Evolutionary conservation across 2,113 vertebrate species (phyloP).

Genomic region (Podarcis raffonei): DNA sequence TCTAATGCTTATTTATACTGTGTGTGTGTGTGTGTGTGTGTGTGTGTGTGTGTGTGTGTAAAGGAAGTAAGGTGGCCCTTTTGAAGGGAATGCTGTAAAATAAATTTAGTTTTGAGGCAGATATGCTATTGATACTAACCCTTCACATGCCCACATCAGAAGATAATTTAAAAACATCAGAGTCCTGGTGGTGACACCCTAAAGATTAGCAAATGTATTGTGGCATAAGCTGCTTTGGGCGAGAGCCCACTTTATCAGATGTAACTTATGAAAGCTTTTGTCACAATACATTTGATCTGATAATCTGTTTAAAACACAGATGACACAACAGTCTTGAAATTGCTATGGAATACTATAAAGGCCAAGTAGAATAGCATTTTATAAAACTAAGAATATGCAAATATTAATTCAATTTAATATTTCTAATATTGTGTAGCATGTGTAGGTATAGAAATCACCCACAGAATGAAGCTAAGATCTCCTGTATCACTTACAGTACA

Average conservation of each 20-base stretch:
- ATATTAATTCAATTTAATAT: background rate
- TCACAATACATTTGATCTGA: background rate
- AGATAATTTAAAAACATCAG: background rate
- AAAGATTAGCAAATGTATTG: background rate
- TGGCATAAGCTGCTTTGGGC: background rate
- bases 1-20: background rate
- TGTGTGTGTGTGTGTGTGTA: background rate
- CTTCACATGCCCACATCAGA: background rate
- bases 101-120: fast-evolving
- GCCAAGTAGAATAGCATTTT: background rate
- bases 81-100: fast-evolving
- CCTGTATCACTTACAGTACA: background rate
- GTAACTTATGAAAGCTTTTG: background rate
- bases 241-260: background rate
- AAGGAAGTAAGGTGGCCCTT: background rate
- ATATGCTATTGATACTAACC: fast-evolving
- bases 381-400: background rate
- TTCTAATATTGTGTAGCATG: background rate
- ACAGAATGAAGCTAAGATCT: background rate
- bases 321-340: background rate
- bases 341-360: background rate
- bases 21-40: background rate
- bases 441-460: background rate
- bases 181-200: background rate
- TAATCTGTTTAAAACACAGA: background rate